phyloP scores from a whole-genome alignment of 2,888 invertebrate genomes.

The Tetrapedia diversipes region DNA sequence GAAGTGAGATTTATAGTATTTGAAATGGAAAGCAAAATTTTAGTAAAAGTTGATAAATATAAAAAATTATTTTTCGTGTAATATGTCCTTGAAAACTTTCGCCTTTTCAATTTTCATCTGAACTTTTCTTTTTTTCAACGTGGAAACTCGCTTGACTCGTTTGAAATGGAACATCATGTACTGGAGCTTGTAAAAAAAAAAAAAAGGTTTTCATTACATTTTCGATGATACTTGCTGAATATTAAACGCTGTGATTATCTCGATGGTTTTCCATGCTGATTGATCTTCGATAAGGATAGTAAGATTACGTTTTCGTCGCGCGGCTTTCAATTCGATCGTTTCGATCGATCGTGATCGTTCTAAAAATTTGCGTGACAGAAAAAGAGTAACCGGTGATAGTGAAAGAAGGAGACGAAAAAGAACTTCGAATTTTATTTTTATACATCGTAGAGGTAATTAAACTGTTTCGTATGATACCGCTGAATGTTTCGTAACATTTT shows the following conservation, averaged over 20 bases:
- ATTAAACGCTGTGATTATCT: slow-evolving; percentile 13
- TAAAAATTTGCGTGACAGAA: slow-evolving; percentile 6
- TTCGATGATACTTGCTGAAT: slow-evolving; percentile 23
- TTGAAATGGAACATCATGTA: not conserved
- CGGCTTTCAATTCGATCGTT: not conserved
- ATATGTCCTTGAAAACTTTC: not conserved
- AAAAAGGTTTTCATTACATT: slow-evolving; percentile 14
- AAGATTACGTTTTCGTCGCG: slow-evolving; percentile 17
- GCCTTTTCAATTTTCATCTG: no score
- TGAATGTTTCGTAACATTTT: slow-evolving; percentile 3
- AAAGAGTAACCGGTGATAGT: not conserved
- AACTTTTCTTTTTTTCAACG: not conserved
- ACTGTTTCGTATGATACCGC: not conserved
- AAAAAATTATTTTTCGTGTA: not conserved
- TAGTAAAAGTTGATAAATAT: no score
- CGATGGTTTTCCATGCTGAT: slow-evolving; percentile 16
- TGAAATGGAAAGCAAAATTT: no score
- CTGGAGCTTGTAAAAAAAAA: slow-evolving; percentile 21
- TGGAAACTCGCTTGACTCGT: not conserved
- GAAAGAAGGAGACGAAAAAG: no score
- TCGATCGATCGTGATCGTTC: not conserved
- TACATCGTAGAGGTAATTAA: slow-evolving; percentile 15
- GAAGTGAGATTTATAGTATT: no score
- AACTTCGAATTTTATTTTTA: slow-evolving; percentile 37
- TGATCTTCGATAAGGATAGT: slow-evolving; percentile 9